Percentiles rank a stretch among this genome's conserved stretches.
Evolutionary conservation across 2,888 invertebrate species (phyloP).

Genomic region (Tricholauxania praeusta): DNA sequence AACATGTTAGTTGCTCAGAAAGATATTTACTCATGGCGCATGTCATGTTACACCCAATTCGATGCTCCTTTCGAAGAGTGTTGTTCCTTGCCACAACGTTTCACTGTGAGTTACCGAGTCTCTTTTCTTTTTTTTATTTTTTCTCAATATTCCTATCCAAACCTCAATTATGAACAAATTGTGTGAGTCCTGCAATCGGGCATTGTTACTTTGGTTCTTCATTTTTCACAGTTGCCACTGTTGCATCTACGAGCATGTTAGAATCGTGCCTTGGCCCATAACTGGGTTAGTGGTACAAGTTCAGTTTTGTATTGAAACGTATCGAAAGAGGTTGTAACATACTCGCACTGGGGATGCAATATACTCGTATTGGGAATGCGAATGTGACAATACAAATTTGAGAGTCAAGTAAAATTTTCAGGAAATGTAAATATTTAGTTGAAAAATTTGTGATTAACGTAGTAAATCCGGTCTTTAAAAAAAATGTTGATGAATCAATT

Average conservation of each 20-base stretch:
- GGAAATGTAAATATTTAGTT: too few relatives aligned
- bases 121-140: background rate
- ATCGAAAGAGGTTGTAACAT: constrained; percentile 34
- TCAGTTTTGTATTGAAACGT: constrained; percentile 53
- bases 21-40: background rate
- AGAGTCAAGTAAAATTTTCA: too few relatives aligned
- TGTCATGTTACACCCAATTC: background rate
- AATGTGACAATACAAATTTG: too few relatives aligned
- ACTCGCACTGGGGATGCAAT: background rate
- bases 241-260: constrained; percentile 45
- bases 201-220: background rate
- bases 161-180: constrained; percentile 38
- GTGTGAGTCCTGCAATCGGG: constrained; percentile 30
- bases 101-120: background rate
- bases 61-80: background rate
- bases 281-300: constrained; percentile 66
- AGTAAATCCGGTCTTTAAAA: too few relatives aligned
- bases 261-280: constrained; percentile 40
- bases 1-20: too few relatives aligned
- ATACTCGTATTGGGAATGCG: background rate
- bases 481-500: too few relatives aligned
- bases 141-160: constrained; percentile 12
- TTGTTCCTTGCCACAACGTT: background rate
- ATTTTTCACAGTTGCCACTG: constrained; percentile 35
- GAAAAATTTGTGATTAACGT: too few relatives aligned